phyloP scores from a whole-genome alignment of 2,888 invertebrate species.

The Tyria jacobaeae region DNA sequence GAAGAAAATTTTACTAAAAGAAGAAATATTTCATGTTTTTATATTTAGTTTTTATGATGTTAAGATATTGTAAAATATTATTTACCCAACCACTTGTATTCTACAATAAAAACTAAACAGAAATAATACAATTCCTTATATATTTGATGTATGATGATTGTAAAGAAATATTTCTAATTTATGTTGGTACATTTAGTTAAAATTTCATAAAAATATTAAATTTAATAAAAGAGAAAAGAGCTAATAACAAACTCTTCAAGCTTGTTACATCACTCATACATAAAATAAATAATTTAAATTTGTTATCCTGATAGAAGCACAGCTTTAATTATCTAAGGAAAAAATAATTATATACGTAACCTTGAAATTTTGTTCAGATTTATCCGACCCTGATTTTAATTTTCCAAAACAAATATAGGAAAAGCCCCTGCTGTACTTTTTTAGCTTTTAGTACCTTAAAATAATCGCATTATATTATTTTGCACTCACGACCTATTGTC shows the following conservation, averaged over 20 bases:
- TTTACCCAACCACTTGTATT: too few species aligned
- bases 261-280: too few species aligned
- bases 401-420: constrained; percentile 1
- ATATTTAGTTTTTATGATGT: too few species aligned
- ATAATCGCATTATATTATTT: constrained; percentile 18
- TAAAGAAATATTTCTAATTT: neutral
- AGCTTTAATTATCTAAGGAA: too few species aligned
- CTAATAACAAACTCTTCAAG: too few species aligned
- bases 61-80: neutral
- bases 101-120: too few species aligned
- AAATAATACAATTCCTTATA: neutral
- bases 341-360: neutral
- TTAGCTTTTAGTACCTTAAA: constrained; percentile 31
- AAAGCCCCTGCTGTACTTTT: constrained; percentile 22
- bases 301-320: too few species aligned
- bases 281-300: too few species aligned
- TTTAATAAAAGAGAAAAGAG: too few species aligned
- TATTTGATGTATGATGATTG: too few species aligned
- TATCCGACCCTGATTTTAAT: neutral
- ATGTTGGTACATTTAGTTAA: neutral
- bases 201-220: neutral
- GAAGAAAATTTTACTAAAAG: too few species aligned
- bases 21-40: too few species aligned
- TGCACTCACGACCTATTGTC: constrained; percentile 27
- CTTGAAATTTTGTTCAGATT: neutral